Base-by-base conservation (phyloP, 1,140 invertebrate species). In the Lordiphosa mommai region DNA sequence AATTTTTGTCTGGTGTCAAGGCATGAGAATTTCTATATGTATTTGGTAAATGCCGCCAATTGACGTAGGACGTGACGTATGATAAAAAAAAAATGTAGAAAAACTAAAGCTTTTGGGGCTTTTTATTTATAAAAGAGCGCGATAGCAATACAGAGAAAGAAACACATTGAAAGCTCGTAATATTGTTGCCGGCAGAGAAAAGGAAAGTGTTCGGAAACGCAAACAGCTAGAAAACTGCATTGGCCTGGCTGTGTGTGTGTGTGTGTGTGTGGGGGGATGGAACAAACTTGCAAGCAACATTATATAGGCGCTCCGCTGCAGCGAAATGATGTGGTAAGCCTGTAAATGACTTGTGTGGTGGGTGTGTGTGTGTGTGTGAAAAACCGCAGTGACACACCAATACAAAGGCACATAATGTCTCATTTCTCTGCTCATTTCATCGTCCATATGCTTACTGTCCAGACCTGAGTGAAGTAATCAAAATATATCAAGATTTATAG, bases 21-120 rank as follows among this genome's bases (percentile, higher is more conserved):
- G 41, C 52, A 55, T 44, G 53, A 34, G 13, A 13, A 10, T 20
- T 13, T 50, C 43, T 5, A 27, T 12, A 2, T 66, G 73, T 80
- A 36, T 73, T 73, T 66, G 43, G 74, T 68, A 50, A 46, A 23
- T 14, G 51, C 41, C 58, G 64, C 55, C 71, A 59, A 80, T 82
- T 82, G 76, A 82, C 76, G 76, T 80, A 82, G 76, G 66, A 80
- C 66, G 76, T 71, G 74, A 79, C 74, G 74, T 79, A 66, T 64
- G 50, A 30, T 36, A 52, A 43, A 67, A 61, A 44, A 51, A 48
- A 71, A 65, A 47, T 43, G 61, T 43, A 47, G 56, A 46, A 58
- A 47, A 69, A 29, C 16, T 32, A 65, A 61, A 79, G 74, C 74
- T 80, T 58, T 48, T 49, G 36, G 23, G 16, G 17, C 44, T 58